Percentiles rank a stretch among this genome's conserved stretches.
Conservation (phyloP, 2,888 invertebrate species). For the Amblyteles armatorius region DNA sequence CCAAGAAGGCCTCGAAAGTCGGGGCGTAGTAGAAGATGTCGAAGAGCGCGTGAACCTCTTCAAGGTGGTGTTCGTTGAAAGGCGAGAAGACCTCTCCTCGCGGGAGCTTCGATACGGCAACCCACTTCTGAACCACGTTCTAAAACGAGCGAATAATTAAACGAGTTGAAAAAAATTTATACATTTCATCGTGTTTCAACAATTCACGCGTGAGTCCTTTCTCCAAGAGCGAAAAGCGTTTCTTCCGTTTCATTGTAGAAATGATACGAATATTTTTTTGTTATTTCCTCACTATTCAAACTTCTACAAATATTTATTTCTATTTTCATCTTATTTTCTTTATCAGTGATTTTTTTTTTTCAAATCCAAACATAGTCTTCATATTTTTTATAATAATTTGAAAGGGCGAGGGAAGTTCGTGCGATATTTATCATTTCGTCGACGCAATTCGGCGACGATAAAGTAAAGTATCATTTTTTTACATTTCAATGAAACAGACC, state of each 20-base stretch:
- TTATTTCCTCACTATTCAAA: too few relatives aligned
- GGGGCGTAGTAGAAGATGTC: slow-evolving; percentile 87
- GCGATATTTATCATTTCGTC: too few relatives aligned
- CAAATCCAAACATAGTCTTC: too few relatives aligned
- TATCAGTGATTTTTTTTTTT: too few relatives aligned
- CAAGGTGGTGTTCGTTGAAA: slow-evolving; percentile 81
- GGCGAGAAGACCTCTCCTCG: slow-evolving; percentile 81
- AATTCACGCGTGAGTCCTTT: neutral
- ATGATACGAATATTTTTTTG: too few relatives aligned
- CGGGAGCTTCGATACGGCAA: slow-evolving; percentile 79
- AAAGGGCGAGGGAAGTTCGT: too few relatives aligned
- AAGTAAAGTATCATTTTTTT: too few relatives aligned
- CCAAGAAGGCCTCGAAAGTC: slow-evolving; percentile 87
- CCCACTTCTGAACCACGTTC: slow-evolving; percentile 85
- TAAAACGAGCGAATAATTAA: slow-evolving; percentile 82
- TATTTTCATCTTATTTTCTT: too few relatives aligned
- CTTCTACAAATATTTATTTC: too few relatives aligned
- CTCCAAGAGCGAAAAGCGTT: neutral
- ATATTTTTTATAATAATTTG: too few relatives aligned
- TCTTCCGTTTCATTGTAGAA: neutral
- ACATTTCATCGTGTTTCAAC: slow-evolving; percentile 82
- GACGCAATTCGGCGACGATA: too few relatives aligned
- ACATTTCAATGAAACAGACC: too few relatives aligned
- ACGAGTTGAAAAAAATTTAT: slow-evolving; percentile 72
- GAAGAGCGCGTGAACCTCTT: slow-evolving; percentile 86